phyloP scores from a whole-genome alignment of 2,797 vertebrate species.

The Platalea minor region DNA sequence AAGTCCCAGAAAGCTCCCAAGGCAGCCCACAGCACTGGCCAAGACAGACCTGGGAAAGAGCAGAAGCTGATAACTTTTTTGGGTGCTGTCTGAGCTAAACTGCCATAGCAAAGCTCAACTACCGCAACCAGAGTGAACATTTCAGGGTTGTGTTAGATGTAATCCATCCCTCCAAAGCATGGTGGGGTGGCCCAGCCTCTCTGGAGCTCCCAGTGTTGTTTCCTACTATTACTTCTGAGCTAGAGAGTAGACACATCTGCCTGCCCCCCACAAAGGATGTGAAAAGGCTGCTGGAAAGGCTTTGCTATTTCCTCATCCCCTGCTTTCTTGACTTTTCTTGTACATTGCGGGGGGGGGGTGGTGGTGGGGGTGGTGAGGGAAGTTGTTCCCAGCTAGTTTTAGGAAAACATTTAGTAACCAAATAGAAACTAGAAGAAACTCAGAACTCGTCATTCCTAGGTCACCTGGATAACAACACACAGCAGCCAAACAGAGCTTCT shows the following conservation, averaged over 20 bases:
- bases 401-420: not conserved
- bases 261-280: not conserved
- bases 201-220: not conserved
- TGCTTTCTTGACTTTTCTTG: not conserved
- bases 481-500: not conserved
- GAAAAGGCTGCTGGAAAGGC: not conserved
- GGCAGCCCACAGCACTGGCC: not conserved
- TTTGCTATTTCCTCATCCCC: not conserved
- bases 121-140: not conserved
- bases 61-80: not conserved
- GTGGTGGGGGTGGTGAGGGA: no score
- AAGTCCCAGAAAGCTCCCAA: not conserved
- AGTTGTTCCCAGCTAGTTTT: not conserved
- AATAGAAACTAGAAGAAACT: not conserved
- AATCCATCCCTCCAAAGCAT: not conserved
- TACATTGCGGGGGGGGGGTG: not conserved
- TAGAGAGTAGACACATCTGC: not conserved
- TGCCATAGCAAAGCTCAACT: not conserved
- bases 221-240: not conserved
- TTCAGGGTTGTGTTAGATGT: not conserved
- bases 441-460: not conserved
- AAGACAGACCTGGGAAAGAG: not conserved
- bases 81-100: not conserved
- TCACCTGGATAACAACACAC: not conserved
- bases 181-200: not conserved